Conservation (phyloP, 1,140 invertebrate species). For the Hypothenemus hampei region DNA sequence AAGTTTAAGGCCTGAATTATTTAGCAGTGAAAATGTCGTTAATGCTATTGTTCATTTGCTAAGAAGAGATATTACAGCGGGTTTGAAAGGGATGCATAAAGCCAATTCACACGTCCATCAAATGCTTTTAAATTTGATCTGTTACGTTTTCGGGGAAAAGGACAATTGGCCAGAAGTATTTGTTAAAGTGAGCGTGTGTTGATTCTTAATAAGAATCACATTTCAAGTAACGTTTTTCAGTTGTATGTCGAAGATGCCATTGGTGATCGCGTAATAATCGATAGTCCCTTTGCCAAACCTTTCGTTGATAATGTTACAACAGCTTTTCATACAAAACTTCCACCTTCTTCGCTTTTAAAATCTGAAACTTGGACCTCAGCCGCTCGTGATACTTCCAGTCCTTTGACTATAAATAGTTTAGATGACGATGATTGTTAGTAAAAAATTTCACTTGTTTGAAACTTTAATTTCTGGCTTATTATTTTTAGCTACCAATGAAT, state of each 20-base stretch:
- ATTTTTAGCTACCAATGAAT: constrained; percentile 43
- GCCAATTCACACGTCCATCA: constrained; percentile 77
- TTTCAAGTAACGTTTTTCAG: constrained; percentile 48
- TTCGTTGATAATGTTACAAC: constrained; percentile 91
- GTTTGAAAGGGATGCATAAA: constrained; percentile 67
- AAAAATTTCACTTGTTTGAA: no score
- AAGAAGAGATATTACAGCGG: constrained; percentile 67
- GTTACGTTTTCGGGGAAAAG: constrained; percentile 72
- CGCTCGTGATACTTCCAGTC: constrained; percentile 49
- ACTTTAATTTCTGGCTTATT: background rate
- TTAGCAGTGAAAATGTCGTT: constrained; percentile 72
- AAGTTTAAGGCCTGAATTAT: constrained; percentile 73
- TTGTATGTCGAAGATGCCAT: constrained; percentile 92
- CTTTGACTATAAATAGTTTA: constrained; percentile 52
- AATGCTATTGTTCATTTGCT: constrained; percentile 79
- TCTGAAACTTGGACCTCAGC: constrained; percentile 53
- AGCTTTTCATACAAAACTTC: constrained; percentile 80
- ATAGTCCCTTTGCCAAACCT: constrained; percentile 82
- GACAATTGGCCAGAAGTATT: constrained; percentile 75
- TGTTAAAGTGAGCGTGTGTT: constrained; percentile 57
- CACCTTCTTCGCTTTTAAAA: constrained; percentile 56
- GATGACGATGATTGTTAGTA: constrained; percentile 49
- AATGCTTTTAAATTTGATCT: constrained; percentile 79
- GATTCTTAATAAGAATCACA: no score
- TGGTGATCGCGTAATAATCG: constrained; percentile 89